Percentiles rank a stretch among this genome's conserved stretches.
Conservation (phyloP, 2,888 invertebrate genomes). For the Encarsia formosa region DNA sequence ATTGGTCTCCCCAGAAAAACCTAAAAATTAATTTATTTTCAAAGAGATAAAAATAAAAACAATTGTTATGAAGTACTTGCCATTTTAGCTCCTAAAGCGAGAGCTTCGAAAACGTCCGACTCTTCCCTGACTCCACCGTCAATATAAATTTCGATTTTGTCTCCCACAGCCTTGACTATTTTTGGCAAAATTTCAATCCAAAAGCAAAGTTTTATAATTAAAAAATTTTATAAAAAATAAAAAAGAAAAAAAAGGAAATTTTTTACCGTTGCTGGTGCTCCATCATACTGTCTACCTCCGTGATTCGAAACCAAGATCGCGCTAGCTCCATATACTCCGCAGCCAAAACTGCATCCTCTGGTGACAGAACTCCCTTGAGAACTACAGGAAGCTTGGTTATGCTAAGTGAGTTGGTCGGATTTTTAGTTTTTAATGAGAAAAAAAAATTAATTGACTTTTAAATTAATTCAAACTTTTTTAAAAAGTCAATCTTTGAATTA, state of each 20-base stretch:
- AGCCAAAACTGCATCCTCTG: conserved; percentile 1
- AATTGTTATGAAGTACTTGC: too few relatives aligned
- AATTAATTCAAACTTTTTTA: too few relatives aligned
- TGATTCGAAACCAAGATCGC: conserved; percentile 91
- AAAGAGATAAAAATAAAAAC: neutral
- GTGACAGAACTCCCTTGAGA: neutral
- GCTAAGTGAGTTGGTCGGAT: neutral
- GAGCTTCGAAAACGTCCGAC: conserved; percentile 83
- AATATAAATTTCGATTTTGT: conserved; percentile 72
- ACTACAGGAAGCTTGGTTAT: conserved; percentile 2
- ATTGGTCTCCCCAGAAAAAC: conserved; percentile 83
- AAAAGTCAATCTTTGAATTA: too few relatives aligned
- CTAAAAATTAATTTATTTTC: conserved; percentile 63
- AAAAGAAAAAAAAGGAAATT: neutral
- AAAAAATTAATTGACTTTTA: too few relatives aligned
- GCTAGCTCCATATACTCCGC: conserved; percentile 58
- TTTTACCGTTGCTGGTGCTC: conserved; percentile 72
- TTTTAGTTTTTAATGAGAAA: too few relatives aligned
- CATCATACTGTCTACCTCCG: conserved; percentile 84
- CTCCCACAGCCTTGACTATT: conserved; percentile 69
- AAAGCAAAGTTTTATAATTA: conserved; percentile 32
- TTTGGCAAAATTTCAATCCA: conserved; percentile 81
- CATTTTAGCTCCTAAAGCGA: conserved; percentile 86
- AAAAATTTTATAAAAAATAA: conserved; percentile 9
- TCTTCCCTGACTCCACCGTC: conserved; percentile 84